A percentile compares a stretch with the other conserved stretches of the same genome.
Evolutionary conservation across 2,888 invertebrate species (phyloP).

Genomic region (Drosophila bunnanda): DNA sequence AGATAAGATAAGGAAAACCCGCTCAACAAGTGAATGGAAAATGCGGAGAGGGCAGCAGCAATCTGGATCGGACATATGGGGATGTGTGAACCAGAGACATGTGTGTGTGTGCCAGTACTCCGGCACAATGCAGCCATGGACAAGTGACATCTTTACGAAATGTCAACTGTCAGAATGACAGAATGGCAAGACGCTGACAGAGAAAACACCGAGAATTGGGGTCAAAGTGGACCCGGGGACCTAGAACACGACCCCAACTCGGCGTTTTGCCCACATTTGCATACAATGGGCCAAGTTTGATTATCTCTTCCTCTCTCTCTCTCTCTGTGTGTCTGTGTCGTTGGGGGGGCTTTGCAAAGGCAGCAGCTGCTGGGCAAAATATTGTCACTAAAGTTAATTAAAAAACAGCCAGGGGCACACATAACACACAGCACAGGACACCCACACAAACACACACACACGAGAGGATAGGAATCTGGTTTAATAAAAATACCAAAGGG

Average conservation of each 20-base stretch:
- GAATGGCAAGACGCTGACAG: constrained; percentile 29
- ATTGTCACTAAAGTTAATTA: constrained; percentile 81
- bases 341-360: constrained; percentile 36
- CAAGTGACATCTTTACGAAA: constrained; percentile 64
- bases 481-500: constrained; percentile 72
- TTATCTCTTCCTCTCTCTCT: constrained; percentile 61
- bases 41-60: constrained; percentile 12
- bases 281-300: constrained; percentile 68
- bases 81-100: constrained; percentile 10
- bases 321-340: constrained; percentile 37
- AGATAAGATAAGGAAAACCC: constrained; percentile 71
- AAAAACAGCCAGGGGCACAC: constrained; percentile 72
- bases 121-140: constrained; percentile 59
- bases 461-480: constrained; percentile 48
- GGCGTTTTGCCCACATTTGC: constrained; percentile 64
- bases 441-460: constrained; percentile 33
- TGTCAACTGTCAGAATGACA: constrained; percentile 64
- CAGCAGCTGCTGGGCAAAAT: constrained; percentile 62
- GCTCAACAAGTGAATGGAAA: constrained; percentile 75
- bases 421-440: constrained; percentile 21
- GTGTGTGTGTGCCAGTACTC: constrained; percentile 22
- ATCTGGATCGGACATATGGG: constrained; percentile 31
- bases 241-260: constrained; percentile 45
- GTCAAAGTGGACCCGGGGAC: constrained; percentile 51
- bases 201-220: constrained; percentile 52